Evolutionary conservation across 2,888 invertebrate genomes (phyloP).

Genomic region (Tyria jacobaeae): DNA sequence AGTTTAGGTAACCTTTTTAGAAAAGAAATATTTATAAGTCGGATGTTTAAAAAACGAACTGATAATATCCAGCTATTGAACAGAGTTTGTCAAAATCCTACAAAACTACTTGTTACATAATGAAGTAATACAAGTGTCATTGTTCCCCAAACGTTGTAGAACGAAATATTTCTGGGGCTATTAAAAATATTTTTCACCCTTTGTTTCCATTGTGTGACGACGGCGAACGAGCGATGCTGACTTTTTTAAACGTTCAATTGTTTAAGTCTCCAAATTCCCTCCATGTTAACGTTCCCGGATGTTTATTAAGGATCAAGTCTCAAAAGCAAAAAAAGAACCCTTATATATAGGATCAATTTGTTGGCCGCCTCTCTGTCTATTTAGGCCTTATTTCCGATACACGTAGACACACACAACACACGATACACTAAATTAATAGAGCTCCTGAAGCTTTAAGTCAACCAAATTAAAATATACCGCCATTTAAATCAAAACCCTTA

Average conservation of each 20-base stretch:
- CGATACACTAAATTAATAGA: too few relatives aligned
- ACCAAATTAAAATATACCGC: too few relatives aligned
- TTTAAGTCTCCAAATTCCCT: constrained; percentile 41
- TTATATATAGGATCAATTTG: too few relatives aligned
- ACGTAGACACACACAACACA: too few relatives aligned
- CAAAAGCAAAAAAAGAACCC: too few relatives aligned
- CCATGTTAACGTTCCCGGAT: constrained; percentile 28
- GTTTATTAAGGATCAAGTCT: too few relatives aligned
- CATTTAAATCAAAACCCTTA: too few relatives aligned
- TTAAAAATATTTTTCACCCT: constrained; percentile 27
- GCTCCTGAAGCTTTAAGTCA: too few relatives aligned
- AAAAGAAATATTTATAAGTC: neutral
- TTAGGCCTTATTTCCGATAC: too few relatives aligned
- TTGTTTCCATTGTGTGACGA: constrained; percentile 33
- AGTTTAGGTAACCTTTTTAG: too few relatives aligned
- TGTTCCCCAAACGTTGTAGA: constrained; percentile 22
- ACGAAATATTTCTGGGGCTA: constrained; percentile 8
- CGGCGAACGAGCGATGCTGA: too few relatives aligned
- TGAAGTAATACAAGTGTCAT: constrained; percentile 21
- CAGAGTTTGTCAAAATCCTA: neutral
- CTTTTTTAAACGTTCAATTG: constrained; percentile 40
- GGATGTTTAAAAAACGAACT: neutral
- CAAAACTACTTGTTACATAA: neutral
- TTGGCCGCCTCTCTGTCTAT: too few relatives aligned
- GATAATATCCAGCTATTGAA: neutral